Evolutionary conservation across 2,113 vertebrate species (phyloP), one percentile per base, ranked within the genome.

Genomic region (Oxyura jamaicensis): DNA sequence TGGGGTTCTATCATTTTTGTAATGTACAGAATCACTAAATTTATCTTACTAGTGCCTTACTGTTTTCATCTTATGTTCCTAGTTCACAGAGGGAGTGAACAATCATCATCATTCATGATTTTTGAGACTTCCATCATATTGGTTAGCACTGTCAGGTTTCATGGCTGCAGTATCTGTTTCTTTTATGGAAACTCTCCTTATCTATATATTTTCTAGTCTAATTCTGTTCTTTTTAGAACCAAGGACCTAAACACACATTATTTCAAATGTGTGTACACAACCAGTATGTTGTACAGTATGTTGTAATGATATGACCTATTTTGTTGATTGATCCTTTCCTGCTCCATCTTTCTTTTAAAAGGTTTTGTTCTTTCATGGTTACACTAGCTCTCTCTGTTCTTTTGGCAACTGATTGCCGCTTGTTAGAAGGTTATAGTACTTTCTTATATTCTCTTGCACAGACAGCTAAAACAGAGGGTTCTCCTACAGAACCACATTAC

Each of bases 121-220:
- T 90, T 68, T n/a, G 28, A 68, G 53, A 58, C 3, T 8, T 31
- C 3, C 4, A 6, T 44, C 2, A 0, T 13, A 48, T 59, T 48
- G 86, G 2, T 75, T 77, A 60, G 28, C 25, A 65, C 10, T 53
- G 25, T 15, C 13, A 63, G 1, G 0, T 72, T 80, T 48, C 3
- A 8, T 52, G 10, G 2, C 6, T 44, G 8, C 11, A 39, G 29
- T 73, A 5, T 50, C 41, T 68, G 11, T 53, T 87, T 73, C 20
- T 50, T 77, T 77, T 44, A 13, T 11, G 53, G n/a, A 77, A 84
- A 8, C 6, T 50, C 8, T 84, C 26, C 2, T 42, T 55, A 11
- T 41, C 8, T 17, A 1, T 29, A 44, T 35, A 0, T 82, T 65
- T 74, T 77, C 31, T 60, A 36, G 19, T 44, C 7, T 3, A n/a